Evolutionary conservation across 2,797 vertebrate genomes (phyloP), one percentile per base, ranked within the genome.

Genomic region (Danio kyathit): DNA sequence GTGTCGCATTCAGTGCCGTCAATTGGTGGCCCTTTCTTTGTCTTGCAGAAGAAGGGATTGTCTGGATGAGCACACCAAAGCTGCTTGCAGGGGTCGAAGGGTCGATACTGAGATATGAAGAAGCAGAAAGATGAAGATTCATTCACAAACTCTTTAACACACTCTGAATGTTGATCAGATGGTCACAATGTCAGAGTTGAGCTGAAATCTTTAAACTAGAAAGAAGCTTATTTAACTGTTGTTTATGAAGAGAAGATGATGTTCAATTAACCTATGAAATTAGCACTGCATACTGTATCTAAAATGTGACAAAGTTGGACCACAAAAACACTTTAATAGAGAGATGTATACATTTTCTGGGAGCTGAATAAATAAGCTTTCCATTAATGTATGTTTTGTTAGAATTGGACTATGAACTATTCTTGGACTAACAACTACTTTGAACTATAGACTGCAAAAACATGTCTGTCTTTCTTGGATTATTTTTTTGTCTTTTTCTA

Each of bases 1-100:
- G 95, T 92, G 0, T 96, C 96, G 77, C 98, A 99, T 93, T 94
- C 96, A 76, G 97, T 99, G 85, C 98, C 98, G 7, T 99, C 97
- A 70, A 99, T 93, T 4, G 98, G 98, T 0, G 98, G 98, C 3
- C 98, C 98, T 92, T 99, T 99, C 94, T 99, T 99, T 80, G 98
- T 99, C 90, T 99, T 99, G 91, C 98, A 99, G 92, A 99, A 99
- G 89, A 99, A 99, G 73, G 97, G 98, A 87, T 99, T 99, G 89
- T 99, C 98, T 0, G 97, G 97, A 87, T 99, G 98, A 90, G 97
- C 98, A 60, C 98, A 99, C 98, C 98, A 99, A 74, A 99, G 93
- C 88, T 99, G 97, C 90, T 98, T 98, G 90, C 98, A 99, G 65
- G 97, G 97, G 88, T 99, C 98, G 61, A 97, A 98, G 0, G 97